Evolutionary conservation across 1,140 invertebrate genomes (phyloP).

Genomic region (Periplaneta americana): DNA sequence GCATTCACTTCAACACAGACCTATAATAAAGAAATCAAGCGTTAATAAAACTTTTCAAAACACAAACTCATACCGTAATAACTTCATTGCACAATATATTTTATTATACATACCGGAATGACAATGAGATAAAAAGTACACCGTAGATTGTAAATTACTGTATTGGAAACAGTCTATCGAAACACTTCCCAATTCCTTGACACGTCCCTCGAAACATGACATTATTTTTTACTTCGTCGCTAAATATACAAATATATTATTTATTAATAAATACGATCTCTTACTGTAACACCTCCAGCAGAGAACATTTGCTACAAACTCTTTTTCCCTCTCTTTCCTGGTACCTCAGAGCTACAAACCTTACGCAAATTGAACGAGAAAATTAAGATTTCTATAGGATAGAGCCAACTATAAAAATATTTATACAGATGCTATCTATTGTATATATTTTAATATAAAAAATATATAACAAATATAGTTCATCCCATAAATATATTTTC

Average conservation of each 20-base stretch:
- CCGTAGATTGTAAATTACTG: not conserved
- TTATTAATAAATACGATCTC: too few relatives aligned
- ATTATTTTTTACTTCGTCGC: not conserved
- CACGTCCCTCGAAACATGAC: not conserved
- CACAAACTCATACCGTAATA: not conserved
- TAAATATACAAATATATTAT: not conserved
- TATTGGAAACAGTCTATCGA: conserved; percentile 15
- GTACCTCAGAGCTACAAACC: too few relatives aligned
- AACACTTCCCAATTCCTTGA: conserved; percentile 15
- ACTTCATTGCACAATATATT: not conserved
- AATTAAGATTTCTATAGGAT: too few relatives aligned
- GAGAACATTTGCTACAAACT: too few relatives aligned
- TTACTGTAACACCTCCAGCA: too few relatives aligned
- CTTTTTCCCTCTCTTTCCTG: too few relatives aligned
- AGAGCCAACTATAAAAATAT: too few relatives aligned
- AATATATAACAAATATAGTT: too few relatives aligned
- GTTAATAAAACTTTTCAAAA: not conserved
- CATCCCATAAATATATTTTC: too few relatives aligned
- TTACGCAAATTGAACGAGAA: too few relatives aligned
- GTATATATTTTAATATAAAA: too few relatives aligned
- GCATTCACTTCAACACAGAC: not conserved
- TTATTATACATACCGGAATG: not conserved
- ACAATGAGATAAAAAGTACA: conserved; percentile 18
- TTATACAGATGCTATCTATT: too few relatives aligned
- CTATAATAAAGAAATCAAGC: not conserved